These are phyloP conservation scores for Chymomyza fuscimana DNA, from an alignment of 2,888 invertebrate species.

Conservation along the genomic window DNA sequence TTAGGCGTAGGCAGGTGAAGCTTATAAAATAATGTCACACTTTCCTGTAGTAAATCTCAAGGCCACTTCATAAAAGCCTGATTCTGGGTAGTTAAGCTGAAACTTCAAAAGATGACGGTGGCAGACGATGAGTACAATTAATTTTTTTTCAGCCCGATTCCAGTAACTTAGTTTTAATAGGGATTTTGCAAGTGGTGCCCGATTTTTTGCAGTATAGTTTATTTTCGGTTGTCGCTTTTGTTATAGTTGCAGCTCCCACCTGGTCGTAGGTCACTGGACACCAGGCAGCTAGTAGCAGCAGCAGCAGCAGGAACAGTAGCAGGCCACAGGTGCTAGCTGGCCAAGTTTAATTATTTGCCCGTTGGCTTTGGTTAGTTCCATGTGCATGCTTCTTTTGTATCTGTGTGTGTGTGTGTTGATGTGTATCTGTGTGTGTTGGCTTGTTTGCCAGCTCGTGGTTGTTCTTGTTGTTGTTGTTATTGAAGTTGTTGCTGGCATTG, in stretches of 20 bases:
- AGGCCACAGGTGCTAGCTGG: slow-evolving; percentile 62
- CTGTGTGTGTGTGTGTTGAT: slow-evolving; percentile 9
- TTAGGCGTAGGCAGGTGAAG: too few species aligned
- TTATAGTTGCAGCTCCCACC: background rate
- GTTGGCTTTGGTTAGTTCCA: slow-evolving; percentile 35
- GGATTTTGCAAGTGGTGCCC: too few species aligned
- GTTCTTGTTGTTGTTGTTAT: background rate
- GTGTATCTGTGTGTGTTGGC: slow-evolving; percentile 1
- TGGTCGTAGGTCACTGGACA: slow-evolving; percentile 2
- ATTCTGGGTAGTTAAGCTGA: too few species aligned
- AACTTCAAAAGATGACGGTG: too few species aligned
- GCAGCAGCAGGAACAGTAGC: slow-evolving; percentile 15
- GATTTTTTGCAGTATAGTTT: background rate
- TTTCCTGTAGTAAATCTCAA: too few species aligned
- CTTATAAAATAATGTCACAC: too few species aligned
- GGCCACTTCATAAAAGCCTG: too few species aligned
- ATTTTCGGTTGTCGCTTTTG: background rate
- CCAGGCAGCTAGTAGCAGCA: slow-evolving; percentile 14
- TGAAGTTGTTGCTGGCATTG: slow-evolving; percentile 23
- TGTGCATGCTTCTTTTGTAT: slow-evolving; percentile 22
- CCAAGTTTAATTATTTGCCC: slow-evolving; percentile 68
- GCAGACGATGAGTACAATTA: too few species aligned
- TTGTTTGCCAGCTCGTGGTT: slow-evolving; percentile 33
- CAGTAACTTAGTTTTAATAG: too few species aligned
- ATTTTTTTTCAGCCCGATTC: too few species aligned